Percentiles rank a stretch among this genome's conserved stretches.
phyloP scores from a whole-genome alignment of 2,888 invertebrate species.

The Lypha dubia region DNA sequence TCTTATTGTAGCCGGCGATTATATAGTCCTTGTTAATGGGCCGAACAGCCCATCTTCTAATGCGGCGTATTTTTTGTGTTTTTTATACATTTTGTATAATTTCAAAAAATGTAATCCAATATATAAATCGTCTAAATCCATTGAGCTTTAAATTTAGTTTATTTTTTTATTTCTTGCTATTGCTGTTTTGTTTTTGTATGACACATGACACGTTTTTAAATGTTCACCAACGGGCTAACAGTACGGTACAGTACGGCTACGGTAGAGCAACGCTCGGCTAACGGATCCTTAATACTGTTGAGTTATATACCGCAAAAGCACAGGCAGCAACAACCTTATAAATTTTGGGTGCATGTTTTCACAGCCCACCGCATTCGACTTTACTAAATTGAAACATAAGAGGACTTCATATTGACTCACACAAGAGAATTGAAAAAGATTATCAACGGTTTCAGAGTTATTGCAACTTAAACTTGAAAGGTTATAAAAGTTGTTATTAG shows the following conservation, averaged over 20 bases:
- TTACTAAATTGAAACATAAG: too few species aligned
- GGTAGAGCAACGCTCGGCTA: not conserved
- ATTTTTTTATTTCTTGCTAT: not conserved
- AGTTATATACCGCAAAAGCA: too few species aligned
- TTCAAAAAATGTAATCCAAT: conserved; percentile 5
- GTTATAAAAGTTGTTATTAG: too few species aligned
- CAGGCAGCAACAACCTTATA: too few species aligned
- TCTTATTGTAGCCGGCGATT: not conserved
- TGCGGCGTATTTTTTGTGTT: not conserved
- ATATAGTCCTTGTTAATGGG: conserved; percentile 1
- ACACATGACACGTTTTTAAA: not conserved
- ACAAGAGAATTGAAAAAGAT: too few species aligned
- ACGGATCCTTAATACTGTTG: not conserved
- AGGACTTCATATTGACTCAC: too few species aligned
- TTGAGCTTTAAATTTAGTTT: not conserved
- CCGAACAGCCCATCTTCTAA: conserved; percentile 11
- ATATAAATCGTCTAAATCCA: not conserved
- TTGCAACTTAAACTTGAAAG: too few species aligned
- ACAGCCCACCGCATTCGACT: too few species aligned
- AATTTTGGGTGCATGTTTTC: too few species aligned
- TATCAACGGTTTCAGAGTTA: too few species aligned
- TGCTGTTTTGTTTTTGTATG: not conserved
- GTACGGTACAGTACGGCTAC: not conserved
- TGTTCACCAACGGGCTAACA: not conserved
- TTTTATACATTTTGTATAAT: not conserved